These are phyloP conservation scores for Dunckerocampus dactyliophorus DNA, from an alignment of 2,113 vertebrate genomes.

Conservation along the genomic window DNA sequence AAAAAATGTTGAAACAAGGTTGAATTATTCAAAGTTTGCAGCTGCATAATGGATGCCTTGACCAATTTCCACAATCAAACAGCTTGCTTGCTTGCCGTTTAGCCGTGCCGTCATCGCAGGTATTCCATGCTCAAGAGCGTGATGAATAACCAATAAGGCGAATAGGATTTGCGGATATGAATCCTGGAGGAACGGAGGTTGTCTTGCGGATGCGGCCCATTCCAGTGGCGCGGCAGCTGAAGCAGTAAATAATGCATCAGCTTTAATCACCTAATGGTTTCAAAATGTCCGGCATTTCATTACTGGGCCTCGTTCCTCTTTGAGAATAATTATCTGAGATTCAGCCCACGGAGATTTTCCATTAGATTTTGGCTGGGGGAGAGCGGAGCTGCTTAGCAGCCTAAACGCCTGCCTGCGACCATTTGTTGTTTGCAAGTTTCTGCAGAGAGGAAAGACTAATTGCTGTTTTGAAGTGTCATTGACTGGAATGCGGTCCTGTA, in stretches of 20 bases:
- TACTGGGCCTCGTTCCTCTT: slow-evolving; percentile 49
- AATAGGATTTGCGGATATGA: slow-evolving; percentile 32
- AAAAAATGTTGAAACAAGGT: slow-evolving; percentile 7
- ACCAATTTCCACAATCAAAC: slow-evolving; percentile 14
- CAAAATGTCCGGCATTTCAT: slow-evolving; percentile 69
- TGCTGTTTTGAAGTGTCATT: no score
- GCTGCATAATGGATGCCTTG: slow-evolving; percentile 15
- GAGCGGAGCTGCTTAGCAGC: slow-evolving; percentile 14
- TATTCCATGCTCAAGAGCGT: slow-evolving; percentile 25
- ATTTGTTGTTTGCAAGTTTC: no score
- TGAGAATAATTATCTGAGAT: slow-evolving; percentile 65
- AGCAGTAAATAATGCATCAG: slow-evolving; percentile 72
- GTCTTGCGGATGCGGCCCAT: slow-evolving; percentile 20
- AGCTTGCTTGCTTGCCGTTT: slow-evolving; percentile 11
- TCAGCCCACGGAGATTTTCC: slow-evolving; percentile 50
- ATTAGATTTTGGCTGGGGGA: slow-evolving; percentile 54
- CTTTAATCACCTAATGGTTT: slow-evolving; percentile 72
- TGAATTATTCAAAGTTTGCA: slow-evolving; percentile 5
- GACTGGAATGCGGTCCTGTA: no score
- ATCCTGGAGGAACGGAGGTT: slow-evolving; percentile 19
- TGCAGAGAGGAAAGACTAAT: no score
- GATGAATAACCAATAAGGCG: slow-evolving; percentile 34
- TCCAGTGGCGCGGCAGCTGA: slow-evolving; percentile 50
- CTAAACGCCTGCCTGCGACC: background rate
- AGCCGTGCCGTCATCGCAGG: background rate